Base-by-base conservation (phyloP, 2,113 vertebrate species). In the Deroptyus accipitrinus region DNA sequence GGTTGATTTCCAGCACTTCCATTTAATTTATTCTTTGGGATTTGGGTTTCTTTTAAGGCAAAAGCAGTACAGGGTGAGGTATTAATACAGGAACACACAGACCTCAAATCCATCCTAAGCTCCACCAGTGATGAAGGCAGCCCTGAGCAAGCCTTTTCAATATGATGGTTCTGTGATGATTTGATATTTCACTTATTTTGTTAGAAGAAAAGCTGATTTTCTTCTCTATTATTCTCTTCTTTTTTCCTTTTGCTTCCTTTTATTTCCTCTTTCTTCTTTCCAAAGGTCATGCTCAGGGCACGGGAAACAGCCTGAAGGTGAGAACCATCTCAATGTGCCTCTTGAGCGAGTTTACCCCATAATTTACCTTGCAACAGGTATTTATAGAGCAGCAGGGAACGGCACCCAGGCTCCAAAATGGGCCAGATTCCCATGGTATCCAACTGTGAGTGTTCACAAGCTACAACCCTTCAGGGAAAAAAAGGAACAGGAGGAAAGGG, bases 341-440 rank as follows among this genome's bases (percentile, higher is more conserved):
- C 70, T 28, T 15, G 39, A 69, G 59, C 2, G 5, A 66, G 48
- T 62, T 79, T 31, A 67, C 67, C 74, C 86, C 83, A 39, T 88
- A 37, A 81, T 81, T 90, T 63, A 80, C 48, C 76, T 73, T 64
- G 37, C 54, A 63, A 31, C 83, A 86, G 73, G 82, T 80, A 87
- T 83, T 90, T 85, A 79, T 20, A 46, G 81, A 95, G 63, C 93
- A 94, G 88, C 83, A 52, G 83, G 84, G 91, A 70, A 81, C 3
- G 19, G 82, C 87, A 93, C 92, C 87, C 85, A 83, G 51, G n/a
- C 41, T 83, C 55, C 54, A 46, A 78, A 75, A 35, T 1, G 30
- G 51, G 11, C 66, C 74, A 44, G 42, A 67, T 74, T 83, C 68
- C 72, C 87, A 44, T 17, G n/a, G 49, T 6, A 37, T n/a, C 81